These are phyloP conservation scores for Rotaria sp. DNA, from an alignment of 2,888 invertebrate species.

Conservation along the genomic window DNA sequence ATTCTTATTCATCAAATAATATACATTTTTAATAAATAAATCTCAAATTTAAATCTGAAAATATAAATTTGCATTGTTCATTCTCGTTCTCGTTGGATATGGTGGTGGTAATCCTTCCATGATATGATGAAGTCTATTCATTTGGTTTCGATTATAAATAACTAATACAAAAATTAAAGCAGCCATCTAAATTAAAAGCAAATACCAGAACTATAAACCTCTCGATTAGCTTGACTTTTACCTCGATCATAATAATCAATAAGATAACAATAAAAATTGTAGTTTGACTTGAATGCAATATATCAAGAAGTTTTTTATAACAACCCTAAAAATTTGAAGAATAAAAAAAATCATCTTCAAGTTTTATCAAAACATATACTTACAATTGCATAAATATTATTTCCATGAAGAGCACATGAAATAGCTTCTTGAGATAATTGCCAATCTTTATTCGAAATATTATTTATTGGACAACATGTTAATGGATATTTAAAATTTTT, in stretches of 20 bases:
- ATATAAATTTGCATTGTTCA: background rate
- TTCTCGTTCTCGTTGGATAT: background rate
- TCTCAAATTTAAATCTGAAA: background rate
- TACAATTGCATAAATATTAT: background rate
- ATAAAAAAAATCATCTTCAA: background rate
- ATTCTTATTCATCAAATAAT: too few species aligned
- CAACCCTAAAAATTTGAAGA: background rate
- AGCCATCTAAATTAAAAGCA: background rate
- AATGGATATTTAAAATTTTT: background rate
- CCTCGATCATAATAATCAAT: background rate
- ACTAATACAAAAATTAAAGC: background rate
- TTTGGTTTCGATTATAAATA: background rate
- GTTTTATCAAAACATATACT: background rate
- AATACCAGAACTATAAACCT: too few species aligned
- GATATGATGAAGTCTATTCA: background rate
- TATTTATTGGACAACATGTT: background rate
- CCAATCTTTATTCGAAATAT: background rate
- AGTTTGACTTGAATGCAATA: background rate
- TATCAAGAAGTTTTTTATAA: background rate
- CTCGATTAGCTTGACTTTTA: too few species aligned
- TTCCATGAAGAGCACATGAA: background rate
- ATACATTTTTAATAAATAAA: background rate
- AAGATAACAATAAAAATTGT: background rate
- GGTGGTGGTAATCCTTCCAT: background rate
- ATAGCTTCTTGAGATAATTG: background rate